Conservation (phyloP, 2,888 invertebrate genomes). For the Megalurothrips usitatus region DNA sequence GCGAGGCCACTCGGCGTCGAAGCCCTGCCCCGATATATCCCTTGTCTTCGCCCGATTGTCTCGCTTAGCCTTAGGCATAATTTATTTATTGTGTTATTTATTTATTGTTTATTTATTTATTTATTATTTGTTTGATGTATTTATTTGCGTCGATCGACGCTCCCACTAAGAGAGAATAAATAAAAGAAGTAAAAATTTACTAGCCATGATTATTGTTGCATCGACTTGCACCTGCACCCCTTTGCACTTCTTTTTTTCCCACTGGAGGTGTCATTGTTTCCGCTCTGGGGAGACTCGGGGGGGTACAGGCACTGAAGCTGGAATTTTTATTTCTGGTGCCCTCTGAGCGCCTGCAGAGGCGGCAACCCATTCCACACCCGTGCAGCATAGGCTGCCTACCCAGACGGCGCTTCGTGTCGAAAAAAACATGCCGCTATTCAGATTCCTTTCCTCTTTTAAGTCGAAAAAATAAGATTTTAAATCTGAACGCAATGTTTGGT, state of each 20-base stretch:
- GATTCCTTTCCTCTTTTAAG: too few relatives aligned
- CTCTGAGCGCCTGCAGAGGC: background rate
- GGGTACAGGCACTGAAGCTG: too few relatives aligned
- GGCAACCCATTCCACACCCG: background rate
- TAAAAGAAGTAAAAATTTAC: background rate
- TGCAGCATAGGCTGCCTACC: background rate
- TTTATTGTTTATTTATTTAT: conserved; percentile 9
- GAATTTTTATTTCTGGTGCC: background rate
- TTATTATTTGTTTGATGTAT: background rate
- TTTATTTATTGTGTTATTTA: background rate
- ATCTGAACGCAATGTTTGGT: too few relatives aligned
- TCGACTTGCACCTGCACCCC: too few relatives aligned
- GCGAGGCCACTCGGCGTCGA: background rate
- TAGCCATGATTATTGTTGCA: too few relatives aligned
- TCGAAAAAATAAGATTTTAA: too few relatives aligned
- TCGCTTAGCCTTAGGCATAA: background rate
- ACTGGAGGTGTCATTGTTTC: too few relatives aligned
- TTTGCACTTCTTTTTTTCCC: too few relatives aligned
- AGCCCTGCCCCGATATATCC: background rate
- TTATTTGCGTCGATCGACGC: background rate
- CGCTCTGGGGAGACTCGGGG: too few relatives aligned
- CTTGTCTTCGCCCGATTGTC: background rate
- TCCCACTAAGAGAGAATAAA: background rate
- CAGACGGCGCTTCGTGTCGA: background rate
- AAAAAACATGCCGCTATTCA: too few relatives aligned